These are phyloP conservation scores for Chionomys nivalis DNA, from an alignment of 2,113 vertebrate species.

Conservation along the genomic window DNA sequence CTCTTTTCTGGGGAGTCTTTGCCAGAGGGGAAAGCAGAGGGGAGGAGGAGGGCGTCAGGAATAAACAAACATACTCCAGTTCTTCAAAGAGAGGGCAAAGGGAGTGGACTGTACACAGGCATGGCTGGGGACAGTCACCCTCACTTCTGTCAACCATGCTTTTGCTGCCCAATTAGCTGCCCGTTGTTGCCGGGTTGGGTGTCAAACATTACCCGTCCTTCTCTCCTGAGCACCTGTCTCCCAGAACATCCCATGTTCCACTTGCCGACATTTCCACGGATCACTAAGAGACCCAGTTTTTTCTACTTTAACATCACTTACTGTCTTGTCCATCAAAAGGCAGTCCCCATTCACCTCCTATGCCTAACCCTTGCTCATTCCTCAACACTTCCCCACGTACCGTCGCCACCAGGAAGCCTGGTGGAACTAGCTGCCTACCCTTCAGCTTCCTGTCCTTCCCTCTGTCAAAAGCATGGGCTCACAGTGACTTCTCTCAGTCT, in stretches of 20 bases:
- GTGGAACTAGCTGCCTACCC: not conserved
- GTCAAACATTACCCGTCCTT: not conserved
- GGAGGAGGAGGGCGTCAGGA: not conserved
- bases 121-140: not conserved
- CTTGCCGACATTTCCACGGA: not conserved
- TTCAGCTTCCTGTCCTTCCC: not conserved
- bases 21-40: slow-evolving; percentile 39
- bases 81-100: not conserved
- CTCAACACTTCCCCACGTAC: not conserved
- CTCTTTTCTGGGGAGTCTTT: slow-evolving; percentile 85
- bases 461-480: not conserved
- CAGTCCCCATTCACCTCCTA: too few relatives aligned
- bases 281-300: not conserved
- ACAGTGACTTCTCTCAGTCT: not conserved
- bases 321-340: not conserved
- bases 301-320: not conserved
- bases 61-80: slow-evolving; percentile 1
- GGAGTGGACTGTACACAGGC: accelerated
- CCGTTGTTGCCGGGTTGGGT: not conserved
- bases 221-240: not conserved
- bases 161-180: not conserved
- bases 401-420: slow-evolving; percentile 18
- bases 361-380: not conserved
- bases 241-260: not conserved
- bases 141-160: not conserved